phyloP scores from a whole-genome alignment of 2,113 vertebrate species.

The Triplophysa siluroides region DNA sequence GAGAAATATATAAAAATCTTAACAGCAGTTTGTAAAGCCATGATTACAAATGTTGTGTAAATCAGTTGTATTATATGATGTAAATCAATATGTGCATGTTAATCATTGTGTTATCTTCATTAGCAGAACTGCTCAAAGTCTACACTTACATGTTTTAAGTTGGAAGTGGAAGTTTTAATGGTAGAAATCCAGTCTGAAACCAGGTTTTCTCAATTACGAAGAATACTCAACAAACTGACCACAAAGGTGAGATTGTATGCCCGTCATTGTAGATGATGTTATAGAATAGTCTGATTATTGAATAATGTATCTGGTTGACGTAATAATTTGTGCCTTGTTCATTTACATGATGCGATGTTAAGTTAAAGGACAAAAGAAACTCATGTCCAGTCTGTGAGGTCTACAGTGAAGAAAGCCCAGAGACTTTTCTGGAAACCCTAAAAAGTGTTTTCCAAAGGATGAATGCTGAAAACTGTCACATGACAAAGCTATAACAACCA shows the following conservation, averaged over 20 bases:
- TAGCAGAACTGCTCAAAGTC: slow-evolving; percentile 60
- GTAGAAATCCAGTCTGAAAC: slow-evolving; percentile 18
- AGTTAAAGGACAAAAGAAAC: slow-evolving; percentile 44
- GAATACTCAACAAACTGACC: slow-evolving; percentile 2
- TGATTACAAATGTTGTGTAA: neutral
- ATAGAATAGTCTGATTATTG: neutral
- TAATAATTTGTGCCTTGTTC: neutral
- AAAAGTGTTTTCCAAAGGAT: slow-evolving; percentile 40
- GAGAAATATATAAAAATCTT: too few species aligned
- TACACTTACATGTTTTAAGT: slow-evolving; percentile 51
- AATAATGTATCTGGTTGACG: too few species aligned
- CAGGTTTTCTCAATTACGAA: neutral
- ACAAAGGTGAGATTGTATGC: slow-evolving; percentile 31
- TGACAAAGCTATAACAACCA: neutral
- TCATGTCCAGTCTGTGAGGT: slow-evolving; percentile 54
- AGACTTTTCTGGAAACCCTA: slow-evolving; percentile 43
- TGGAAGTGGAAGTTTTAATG: slow-evolving; percentile 48
- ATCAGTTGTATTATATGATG: neutral
- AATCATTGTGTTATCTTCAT: slow-evolving; percentile 18
- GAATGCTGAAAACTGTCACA: slow-evolving; percentile 2
- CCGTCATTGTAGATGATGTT: neutral
- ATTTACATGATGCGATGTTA: neutral
- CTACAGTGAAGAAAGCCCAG: slow-evolving; percentile 24
- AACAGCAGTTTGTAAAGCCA: too few species aligned
- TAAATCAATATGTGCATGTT: neutral